A percentile compares a stretch with the other conserved stretches of the same genome.
Conservation (phyloP, 1,140 invertebrate species). For the Drosophila persimilis region DNA sequence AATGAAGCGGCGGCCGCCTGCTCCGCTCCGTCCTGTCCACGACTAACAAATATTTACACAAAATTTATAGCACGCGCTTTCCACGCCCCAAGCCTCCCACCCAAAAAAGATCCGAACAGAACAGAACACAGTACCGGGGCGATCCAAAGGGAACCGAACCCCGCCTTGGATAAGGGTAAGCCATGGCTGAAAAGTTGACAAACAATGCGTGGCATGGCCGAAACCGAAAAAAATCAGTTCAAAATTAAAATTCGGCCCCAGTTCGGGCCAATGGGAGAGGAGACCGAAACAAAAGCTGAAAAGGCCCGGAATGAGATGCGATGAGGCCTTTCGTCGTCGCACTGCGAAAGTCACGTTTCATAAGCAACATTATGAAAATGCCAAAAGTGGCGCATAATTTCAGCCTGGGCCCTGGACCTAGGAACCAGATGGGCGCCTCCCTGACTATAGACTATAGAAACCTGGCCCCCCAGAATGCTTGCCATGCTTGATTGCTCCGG, state of each 20-base stretch:
- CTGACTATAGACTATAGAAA: conserved; percentile 12
- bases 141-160: too few species aligned
- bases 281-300: conserved; percentile 54
- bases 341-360: conserved; percentile 72
- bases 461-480: too few species aligned
- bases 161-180: conserved; percentile 54
- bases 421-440: conserved; percentile 20
- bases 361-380: conserved; percentile 78
- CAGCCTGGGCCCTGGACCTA: conserved; percentile 26
- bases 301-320: conserved; percentile 41
- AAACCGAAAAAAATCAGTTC: conserved; percentile 51
- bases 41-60: conserved; percentile 70
- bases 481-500: conserved; percentile 62
- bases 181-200: conserved; percentile 65
- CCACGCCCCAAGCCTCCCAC: conserved; percentile 1
- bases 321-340: conserved; percentile 8
- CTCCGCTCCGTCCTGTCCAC: conserved; percentile 14
- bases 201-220: conserved; percentile 62
- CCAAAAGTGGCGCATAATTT: conserved; percentile 73
- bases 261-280: background rate
- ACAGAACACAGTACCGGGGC: too few species aligned
- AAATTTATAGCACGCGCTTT: conserved; percentile 75
- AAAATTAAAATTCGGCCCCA: conserved; percentile 66
- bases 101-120: conserved; percentile 18
- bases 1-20: conserved; percentile 48